Percentiles rank a stretch among this genome's conserved stretches.
Evolutionary conservation across 2,888 invertebrate genomes (phyloP).

Genomic region (Pollenia labialis): DNA sequence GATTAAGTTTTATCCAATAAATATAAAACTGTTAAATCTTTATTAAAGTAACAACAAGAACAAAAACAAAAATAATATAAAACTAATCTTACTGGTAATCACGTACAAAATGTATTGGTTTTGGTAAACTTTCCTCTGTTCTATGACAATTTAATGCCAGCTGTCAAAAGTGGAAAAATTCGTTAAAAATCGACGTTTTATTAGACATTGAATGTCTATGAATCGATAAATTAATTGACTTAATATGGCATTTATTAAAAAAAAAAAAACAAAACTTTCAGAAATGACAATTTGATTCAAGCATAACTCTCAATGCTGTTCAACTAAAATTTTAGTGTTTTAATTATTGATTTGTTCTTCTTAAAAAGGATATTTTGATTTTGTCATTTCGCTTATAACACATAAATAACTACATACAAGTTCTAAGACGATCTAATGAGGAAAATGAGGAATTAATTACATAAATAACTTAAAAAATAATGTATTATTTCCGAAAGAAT

Average conservation of each 20-base stretch:
- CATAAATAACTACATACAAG: no score
- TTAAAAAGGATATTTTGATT: no score
- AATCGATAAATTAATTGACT: constrained; percentile 14
- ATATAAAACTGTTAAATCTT: constrained; percentile 59
- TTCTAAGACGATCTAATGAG: no score
- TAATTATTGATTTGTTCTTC: no score
- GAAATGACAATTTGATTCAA: no score
- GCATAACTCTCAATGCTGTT: no score
- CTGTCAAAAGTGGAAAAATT: constrained; percentile 2
- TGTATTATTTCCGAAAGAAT: no score
- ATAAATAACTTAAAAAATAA: no score
- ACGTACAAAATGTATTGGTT: constrained; percentile 34
- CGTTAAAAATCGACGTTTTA: not conserved
- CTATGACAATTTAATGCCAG: constrained; percentile 25
- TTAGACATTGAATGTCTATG: not conserved
- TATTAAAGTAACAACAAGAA: constrained; percentile 35
- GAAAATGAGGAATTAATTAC: no score
- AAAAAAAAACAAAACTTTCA: no score
- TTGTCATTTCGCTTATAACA: no score
- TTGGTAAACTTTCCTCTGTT: constrained; percentile 27
- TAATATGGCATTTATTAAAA: not conserved
- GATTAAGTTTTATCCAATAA: constrained; percentile 47
- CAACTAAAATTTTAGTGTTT: no score
- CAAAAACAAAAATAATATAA: not conserved
- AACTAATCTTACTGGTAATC: constrained; percentile 40